Percentiles rank a stretch among this genome's conserved stretches.
Conservation (phyloP, 2,797 vertebrate species). For the Rhinoraja longicauda region DNA sequence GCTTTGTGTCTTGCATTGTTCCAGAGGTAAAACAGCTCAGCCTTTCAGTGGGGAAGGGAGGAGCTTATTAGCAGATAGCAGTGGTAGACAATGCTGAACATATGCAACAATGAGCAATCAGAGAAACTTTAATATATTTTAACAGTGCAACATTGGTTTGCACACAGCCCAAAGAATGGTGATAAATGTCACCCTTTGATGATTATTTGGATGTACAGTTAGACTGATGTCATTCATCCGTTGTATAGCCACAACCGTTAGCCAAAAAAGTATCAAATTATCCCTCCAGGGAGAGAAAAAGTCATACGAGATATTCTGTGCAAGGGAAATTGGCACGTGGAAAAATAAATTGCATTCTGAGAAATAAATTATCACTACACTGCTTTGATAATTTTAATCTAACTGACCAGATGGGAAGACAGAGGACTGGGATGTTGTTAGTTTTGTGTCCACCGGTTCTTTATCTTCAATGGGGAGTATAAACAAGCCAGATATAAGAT, state of each 20-base stretch:
- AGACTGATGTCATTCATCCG: neutral
- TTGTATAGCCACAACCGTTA: neutral
- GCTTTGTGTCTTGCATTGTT: neutral
- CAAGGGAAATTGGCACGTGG: neutral
- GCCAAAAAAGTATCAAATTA: neutral
- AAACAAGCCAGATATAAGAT: neutral
- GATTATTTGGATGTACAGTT: neutral
- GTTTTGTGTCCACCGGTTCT: neutral
- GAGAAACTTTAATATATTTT: neutral
- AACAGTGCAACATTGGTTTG: neutral
- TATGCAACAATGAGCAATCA: neutral
- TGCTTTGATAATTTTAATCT: neutral
- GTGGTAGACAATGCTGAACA: neutral
- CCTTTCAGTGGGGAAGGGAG: neutral
- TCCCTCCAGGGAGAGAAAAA: neutral
- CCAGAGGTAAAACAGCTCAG: neutral
- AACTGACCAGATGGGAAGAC: neutral
- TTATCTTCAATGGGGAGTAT: neutral
- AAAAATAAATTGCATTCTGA: neutral
- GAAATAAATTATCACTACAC: neutral
- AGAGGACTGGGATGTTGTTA: neutral
- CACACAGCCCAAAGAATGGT: conserved; percentile 9
- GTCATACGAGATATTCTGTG: neutral
- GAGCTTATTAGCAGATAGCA: neutral
- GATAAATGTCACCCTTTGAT: conserved; percentile 13